Conservation (phyloP, 2,113 vertebrate genomes). For the Epinephelus fuscoguttatus region DNA sequence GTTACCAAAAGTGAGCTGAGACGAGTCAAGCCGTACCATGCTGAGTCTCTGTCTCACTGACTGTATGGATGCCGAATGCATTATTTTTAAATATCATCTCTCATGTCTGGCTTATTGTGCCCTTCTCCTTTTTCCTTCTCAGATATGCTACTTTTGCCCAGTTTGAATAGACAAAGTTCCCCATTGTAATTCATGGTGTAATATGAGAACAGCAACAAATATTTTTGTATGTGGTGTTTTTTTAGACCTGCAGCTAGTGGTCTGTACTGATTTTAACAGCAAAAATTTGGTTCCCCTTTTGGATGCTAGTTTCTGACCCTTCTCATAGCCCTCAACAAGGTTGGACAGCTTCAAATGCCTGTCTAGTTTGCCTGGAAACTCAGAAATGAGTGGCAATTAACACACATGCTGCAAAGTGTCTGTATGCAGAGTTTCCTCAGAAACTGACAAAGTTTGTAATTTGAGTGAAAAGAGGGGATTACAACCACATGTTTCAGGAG, state of each 20-base stretch:
- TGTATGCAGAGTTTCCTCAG: slow-evolving; percentile 58
- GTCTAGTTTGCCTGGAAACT: slow-evolving; percentile 51
- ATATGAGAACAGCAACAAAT: not conserved
- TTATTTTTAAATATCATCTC: not conserved
- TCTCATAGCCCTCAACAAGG: not conserved
- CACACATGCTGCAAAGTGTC: slow-evolving; percentile 60
- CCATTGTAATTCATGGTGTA: not conserved
- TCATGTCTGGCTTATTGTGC: not conserved
- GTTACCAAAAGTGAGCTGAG: too few species aligned
- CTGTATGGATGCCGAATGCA: not conserved
- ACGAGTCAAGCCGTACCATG: too few species aligned
- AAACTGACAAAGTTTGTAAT: slow-evolving; percentile 75
- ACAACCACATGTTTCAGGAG: slow-evolving; percentile 75
- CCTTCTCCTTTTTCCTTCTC: not conserved
- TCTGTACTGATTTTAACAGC: not conserved
- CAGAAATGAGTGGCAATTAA: slow-evolving; percentile 73
- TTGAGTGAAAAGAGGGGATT: slow-evolving; percentile 71
- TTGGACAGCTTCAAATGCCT: slow-evolving; percentile 35
- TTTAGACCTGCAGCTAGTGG: not conserved
- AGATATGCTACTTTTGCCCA: not conserved
- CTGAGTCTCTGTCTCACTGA: not conserved
- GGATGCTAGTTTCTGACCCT: not conserved
- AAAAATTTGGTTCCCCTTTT: not conserved
- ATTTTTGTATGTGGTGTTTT: not conserved
- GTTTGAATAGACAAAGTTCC: not conserved